Evolutionary conservation across 2,797 vertebrate genomes (phyloP), one percentile per base, ranked within the genome.

Genomic region (Poecilia velifera): DNA sequence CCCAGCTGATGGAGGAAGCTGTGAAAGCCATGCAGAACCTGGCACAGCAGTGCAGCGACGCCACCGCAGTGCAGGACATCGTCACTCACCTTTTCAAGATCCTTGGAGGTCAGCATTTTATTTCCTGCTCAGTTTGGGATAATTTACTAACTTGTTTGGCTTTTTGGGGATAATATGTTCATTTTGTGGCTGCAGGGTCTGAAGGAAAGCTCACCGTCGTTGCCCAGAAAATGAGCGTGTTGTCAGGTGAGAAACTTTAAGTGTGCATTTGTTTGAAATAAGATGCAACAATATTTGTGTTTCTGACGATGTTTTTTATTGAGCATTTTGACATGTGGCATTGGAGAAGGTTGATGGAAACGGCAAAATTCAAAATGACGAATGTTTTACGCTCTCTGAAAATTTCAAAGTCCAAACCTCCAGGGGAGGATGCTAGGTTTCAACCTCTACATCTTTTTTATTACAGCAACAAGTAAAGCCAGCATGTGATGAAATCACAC

Each of bases 141-240:
- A 0, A 9, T 57, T 9, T 41, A 10, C 20, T 0, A n/a, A 0
- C 14, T 3, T 1, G 4, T 70, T 43, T 73, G 31, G 1, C 43
- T 78, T 74, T 72, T 13, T 10, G 77, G 4, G 75, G 2, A 51
- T 79, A 13, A 81, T 46, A 34, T n/a, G 1, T n/a, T 34, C 28
- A 74, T 77, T 1, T 76, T 75, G 31, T 88, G 20, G 1, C 91
- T 89, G 57, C 93, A 99, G 98, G 98, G 47, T 98, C 98, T 0
- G 98, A 99, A 84, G 98, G 98, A 72, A 99, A 99, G 85, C 96
- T 99, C 72, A 98, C 98, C 0, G 89, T 97, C 74, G 96, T 98
- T 64, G 97, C 97, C 82, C 98, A 99, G 93, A 99, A 99, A 95
- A 98, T 98, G 86, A 99, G 96, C 7, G 96, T 99, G 75, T 95